A percentile compares a stretch with the other conserved stretches of the same genome.
Conservation (phyloP, 1,140 invertebrate genomes). For the Plectus sambesii region DNA sequence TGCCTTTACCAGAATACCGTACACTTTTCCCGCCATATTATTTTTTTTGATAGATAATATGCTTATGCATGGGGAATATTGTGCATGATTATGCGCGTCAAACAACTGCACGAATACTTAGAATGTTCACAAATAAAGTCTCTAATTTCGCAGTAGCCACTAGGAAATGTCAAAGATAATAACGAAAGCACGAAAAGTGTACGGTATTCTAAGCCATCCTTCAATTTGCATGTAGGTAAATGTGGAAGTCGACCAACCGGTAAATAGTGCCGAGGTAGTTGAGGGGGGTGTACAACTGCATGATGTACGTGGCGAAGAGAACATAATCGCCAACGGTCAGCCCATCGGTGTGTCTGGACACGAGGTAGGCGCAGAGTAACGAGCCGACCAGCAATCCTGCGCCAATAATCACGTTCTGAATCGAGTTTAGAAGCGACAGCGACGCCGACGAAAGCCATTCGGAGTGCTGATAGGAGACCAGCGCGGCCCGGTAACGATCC, state of each 20-base stretch:
- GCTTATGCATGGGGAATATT: too few relatives aligned
- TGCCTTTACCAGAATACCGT: too few relatives aligned
- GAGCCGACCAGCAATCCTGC: conserved; percentile 71
- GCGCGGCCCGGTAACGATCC: conserved; percentile 64
- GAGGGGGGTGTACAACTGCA: conserved; percentile 84
- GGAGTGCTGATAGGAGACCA: conserved; percentile 58
- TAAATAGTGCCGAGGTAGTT: conserved; percentile 99
- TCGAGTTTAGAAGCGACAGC: conserved; percentile 47
- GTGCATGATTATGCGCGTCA: too few relatives aligned
- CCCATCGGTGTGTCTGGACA: conserved; percentile 53
- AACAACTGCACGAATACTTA: too few relatives aligned
- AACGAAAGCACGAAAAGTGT: not conserved
- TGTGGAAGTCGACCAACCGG: conserved; percentile 55
- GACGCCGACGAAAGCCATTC: conserved; percentile 75
- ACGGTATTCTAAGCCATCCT: not conserved
- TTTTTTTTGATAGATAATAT: too few relatives aligned
- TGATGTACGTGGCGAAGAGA: conserved; percentile 82
- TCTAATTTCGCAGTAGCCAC: too few relatives aligned
- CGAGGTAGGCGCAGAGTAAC: conserved; percentile 71
- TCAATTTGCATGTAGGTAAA: not conserved
- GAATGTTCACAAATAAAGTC: not conserved
- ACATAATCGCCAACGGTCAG: conserved; percentile 86
- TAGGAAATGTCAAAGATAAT: conserved; percentile 4
- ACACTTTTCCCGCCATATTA: too few relatives aligned
- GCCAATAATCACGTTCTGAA: conserved; percentile 55